Evolutionary conservation across 2,113 vertebrate genomes (phyloP), one percentile per base, ranked within the genome.

Genomic region (Megalops atlanticus): DNA sequence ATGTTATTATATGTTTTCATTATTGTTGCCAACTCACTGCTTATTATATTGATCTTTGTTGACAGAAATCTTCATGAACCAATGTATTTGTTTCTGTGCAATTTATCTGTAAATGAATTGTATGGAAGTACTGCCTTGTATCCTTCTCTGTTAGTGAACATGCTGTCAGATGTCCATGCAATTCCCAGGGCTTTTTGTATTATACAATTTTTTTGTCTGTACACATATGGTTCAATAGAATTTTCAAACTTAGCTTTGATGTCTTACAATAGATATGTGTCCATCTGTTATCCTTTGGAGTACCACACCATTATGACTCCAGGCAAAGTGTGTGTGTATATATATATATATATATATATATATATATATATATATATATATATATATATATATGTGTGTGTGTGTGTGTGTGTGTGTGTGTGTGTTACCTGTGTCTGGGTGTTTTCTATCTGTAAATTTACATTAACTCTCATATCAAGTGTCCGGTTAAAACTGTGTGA

Each of bases 171-270:
- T 3, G 81, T 18, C 18, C 87, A 87, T 38, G 84, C 79, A 15
- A 74, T 91, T 69, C 86, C 89, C 58, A 85, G 70, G 0, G 4
- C 31, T 35, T 40, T 81, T 21, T 94, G 92, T 52, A 80, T 92
- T 6, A 74, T 89, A 36, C 93, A 93, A 38, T n/a, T 91, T 1
- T 94, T 89, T 16, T 87, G 80, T 47, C 21, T 93, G 0, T 85
- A 91, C 1, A 78, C 88, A 0, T 91, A 91, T 36, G 91, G 12
- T 14, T 27, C 24, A 0, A 15, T 79, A 1, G 88, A 93, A 43
- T 68, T 82, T 76, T 75, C 81, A 0, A 91, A 70, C 82, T 49
- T 94, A 27, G 83, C 85, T 0, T 6, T 87, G 8, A 91, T 92
- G 87, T 80, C 88, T 16, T 91, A 88, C 78, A 89, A 91, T 81